Base-by-base conservation (phyloP, 2,113 vertebrate species). In the Pangasianodon gigas region DNA sequence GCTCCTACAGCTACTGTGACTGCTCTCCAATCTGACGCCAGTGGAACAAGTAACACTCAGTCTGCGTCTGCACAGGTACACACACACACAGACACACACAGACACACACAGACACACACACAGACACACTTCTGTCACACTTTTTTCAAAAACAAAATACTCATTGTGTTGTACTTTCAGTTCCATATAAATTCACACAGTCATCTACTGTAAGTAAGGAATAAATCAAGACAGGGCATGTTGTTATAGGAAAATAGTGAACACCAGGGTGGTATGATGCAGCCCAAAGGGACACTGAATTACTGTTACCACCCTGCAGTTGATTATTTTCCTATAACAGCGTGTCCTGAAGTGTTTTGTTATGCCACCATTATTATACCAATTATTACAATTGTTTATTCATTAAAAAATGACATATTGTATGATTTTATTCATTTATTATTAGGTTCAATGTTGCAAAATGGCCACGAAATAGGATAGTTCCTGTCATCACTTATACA, bases 1-100 rank as follows among this genome's bases (percentile, higher is more conserved):
- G 98, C 98, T 0, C 98, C 98, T 71, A 98, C 98, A 51, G 98
- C 97, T 93, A 97, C 98, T 0, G 97, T 98, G 92, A 97, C 97
- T 0, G 96, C 98, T 16, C 97, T 98, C 88, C 98, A 98, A 89
- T 97, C 97, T 0, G 98, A 99, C 92, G 96, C 95, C 94, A 94
- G 92, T 96, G 0, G 96, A 96, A 14, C 93, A 96, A 90, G 93
- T 94, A 46, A 91, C 94, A 6, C 95, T 94, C 94, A 96, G 65
- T 94, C 96, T 4, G 94, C 96, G 32, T 94, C 95, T n/a, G 92
- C 96, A 88, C 98, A 98, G 97, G 98, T 98, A 94, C 46, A 85
- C 54, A 79, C 80, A 79, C 48, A 85, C 56, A 79, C 69, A 94
- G 93, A 94, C 88, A 48, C 62, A 48, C 44, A 51, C 48, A 84